Percentiles rank a stretch among this genome's conserved stretches.
phyloP scores from a whole-genome alignment of 2,888 invertebrate genomes.

The Drosophila cognata region DNA sequence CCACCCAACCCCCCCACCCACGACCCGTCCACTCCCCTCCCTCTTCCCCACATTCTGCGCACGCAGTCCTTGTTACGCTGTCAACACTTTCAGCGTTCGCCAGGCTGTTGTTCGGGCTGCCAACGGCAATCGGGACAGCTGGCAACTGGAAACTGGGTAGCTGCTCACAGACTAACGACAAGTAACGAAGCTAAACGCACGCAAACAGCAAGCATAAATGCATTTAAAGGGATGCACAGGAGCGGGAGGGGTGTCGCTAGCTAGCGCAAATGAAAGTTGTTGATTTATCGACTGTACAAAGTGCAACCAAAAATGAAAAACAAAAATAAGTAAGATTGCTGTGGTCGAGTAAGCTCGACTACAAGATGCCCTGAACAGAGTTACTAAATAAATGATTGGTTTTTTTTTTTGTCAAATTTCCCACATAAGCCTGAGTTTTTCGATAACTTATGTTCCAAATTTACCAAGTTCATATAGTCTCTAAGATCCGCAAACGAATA shows the following conservation, averaged over 20 bases:
- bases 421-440: background rate
- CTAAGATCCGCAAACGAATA: background rate
- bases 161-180: constrained; percentile 59
- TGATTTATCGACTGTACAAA: constrained; percentile 60
- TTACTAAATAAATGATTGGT: background rate
- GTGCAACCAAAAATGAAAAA: constrained; percentile 20
- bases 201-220: constrained; percentile 72
- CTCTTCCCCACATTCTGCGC: background rate
- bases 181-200: constrained; percentile 77
- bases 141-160: constrained; percentile 39
- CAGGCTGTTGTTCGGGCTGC: constrained; percentile 35
- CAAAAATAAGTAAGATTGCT: background rate
- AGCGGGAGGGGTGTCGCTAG: background rate
- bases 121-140: constrained; percentile 52
- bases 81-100: constrained; percentile 48
- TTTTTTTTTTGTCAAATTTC: background rate
- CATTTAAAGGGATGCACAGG: constrained; percentile 27
- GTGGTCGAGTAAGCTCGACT: background rate
- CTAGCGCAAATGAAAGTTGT: constrained; percentile 52
- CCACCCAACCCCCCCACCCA: fast-evolving
- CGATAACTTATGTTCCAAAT: background rate
- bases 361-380: background rate
- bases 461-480: background rate
- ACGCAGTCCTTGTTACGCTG: constrained; percentile 11
- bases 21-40: no score